Percentiles rank a stretch among this genome's conserved stretches.
These are phyloP conservation scores for Poecilus cupreus DNA, from an alignment of 2,888 invertebrate genomes.

Conservation along the genomic window DNA sequence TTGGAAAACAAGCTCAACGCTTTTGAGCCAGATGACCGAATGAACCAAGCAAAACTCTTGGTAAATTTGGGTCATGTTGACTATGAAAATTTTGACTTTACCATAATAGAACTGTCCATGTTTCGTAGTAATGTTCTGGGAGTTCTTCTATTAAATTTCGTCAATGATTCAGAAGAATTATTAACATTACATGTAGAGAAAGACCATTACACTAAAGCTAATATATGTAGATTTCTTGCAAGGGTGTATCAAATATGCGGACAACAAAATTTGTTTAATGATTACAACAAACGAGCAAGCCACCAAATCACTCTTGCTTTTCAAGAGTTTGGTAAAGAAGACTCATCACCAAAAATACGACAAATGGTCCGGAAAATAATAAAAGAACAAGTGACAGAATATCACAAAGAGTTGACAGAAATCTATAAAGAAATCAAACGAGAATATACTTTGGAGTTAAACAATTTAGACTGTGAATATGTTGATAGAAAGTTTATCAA, in stretches of 20 bases:
- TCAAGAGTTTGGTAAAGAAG: not conserved
- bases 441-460: slow-evolving; percentile 41
- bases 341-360: not conserved
- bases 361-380: not conserved
- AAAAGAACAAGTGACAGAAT: not conserved
- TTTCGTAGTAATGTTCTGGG: not conserved
- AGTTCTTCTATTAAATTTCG: slow-evolving; percentile 10
- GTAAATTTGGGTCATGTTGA: not conserved
- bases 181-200: not conserved
- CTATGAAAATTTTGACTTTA: not conserved
- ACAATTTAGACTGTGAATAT: slow-evolving; percentile 51
- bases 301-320: not conserved
- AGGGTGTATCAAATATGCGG: not conserved
- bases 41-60: not conserved
- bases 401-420: not conserved
- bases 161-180: slow-evolving; percentile 15
- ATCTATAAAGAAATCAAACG: slow-evolving; percentile 49
- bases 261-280: not conserved
- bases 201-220: not conserved
- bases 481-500: slow-evolving; percentile 60
- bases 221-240: slow-evolving; percentile 14
- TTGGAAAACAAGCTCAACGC: not conserved
- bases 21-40: not conserved
- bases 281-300: not conserved
- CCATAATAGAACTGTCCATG: not conserved